Evolutionary conservation across 2,888 invertebrate genomes (phyloP).

Genomic region (Drepana falcataria): DNA sequence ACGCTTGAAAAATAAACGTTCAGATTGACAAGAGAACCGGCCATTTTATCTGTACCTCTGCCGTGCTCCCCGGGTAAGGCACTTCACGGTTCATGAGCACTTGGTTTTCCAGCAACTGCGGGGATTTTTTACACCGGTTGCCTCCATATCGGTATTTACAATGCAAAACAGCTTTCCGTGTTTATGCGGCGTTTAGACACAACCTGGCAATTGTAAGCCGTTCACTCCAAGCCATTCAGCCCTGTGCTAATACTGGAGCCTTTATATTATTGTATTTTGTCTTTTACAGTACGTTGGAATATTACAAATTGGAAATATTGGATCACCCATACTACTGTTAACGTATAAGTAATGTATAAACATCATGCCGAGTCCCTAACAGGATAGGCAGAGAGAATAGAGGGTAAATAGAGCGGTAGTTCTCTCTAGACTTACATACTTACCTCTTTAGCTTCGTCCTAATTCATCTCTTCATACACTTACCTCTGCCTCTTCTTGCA

Average conservation of each 20-base stretch:
- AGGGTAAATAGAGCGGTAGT: too few species aligned
- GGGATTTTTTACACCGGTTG: constrained; percentile 3
- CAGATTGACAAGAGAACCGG: background rate
- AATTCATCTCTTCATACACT: too few species aligned
- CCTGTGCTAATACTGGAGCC: background rate
- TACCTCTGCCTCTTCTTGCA: too few species aligned
- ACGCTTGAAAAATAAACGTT: constrained; percentile 1
- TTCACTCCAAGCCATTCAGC: background rate
- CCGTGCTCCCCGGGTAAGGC: background rate
- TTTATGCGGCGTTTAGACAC: constrained; percentile 5
- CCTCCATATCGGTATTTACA: constrained; percentile 13
- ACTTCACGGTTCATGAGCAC: background rate
- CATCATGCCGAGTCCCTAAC: too few species aligned
- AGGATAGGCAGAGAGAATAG: too few species aligned
- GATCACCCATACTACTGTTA: too few species aligned
- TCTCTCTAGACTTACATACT: too few species aligned
- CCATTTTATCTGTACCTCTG: background rate
- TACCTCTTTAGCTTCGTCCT: too few species aligned
- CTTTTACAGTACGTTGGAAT: background rate
- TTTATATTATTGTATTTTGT: background rate
- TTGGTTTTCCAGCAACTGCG: background rate
- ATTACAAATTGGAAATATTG: background rate
- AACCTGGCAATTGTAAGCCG: constrained; percentile 9
- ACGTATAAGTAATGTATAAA: too few species aligned
- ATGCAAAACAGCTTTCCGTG: constrained; percentile 18